Percentiles rank a stretch among this genome's conserved stretches.
Conservation (phyloP, 2,113 vertebrate genomes). For the Psilopsiagon aymara region DNA sequence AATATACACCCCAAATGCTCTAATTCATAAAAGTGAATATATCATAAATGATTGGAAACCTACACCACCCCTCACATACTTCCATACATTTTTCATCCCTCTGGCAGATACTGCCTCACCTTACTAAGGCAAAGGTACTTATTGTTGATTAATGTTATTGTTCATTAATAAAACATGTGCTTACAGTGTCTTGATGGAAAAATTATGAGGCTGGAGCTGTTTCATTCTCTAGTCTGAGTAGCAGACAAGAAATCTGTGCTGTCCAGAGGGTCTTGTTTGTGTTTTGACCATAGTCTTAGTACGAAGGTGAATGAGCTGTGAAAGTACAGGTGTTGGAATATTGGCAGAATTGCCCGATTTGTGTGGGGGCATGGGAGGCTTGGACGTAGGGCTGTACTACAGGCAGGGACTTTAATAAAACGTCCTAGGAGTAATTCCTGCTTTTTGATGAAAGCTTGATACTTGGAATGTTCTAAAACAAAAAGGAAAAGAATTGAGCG, state of each 20-base stretch:
- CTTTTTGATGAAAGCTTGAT: background rate
- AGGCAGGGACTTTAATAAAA: background rate
- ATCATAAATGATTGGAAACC: background rate
- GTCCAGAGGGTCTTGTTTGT: background rate
- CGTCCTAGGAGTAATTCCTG: background rate
- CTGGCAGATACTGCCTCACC: background rate
- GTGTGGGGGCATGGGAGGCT: accelerated
- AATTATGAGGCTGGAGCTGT: background rate
- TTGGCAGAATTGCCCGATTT: background rate
- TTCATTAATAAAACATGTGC: background rate
- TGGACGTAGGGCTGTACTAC: background rate
- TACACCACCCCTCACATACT: background rate
- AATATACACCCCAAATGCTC: background rate
- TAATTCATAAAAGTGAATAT: background rate
- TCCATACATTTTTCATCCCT: background rate
- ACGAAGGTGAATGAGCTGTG: background rate
- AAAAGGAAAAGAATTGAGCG: background rate
- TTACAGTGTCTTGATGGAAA: background rate
- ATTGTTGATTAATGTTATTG: background rate
- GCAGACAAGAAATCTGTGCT: background rate
- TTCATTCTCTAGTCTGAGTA: background rate
- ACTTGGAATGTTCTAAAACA: background rate
- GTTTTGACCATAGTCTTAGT: background rate
- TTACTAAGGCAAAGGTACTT: background rate
- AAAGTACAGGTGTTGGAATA: background rate